Percentiles rank a stretch among this genome's conserved stretches.
Conservation (phyloP, 2,113 vertebrate genomes). For the Octodon degus region DNA sequence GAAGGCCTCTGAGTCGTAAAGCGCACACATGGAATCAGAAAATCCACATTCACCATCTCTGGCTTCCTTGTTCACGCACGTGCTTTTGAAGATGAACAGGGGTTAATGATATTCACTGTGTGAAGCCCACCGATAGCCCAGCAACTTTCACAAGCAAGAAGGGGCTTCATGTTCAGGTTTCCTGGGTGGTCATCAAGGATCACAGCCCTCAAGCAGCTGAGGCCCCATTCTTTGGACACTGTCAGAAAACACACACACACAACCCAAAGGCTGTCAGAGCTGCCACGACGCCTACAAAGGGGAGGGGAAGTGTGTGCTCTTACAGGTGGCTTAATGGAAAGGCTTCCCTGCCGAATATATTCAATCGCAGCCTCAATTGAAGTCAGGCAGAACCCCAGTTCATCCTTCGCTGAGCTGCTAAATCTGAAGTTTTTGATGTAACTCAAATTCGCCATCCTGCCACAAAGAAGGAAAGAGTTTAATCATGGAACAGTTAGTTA, state of each 20-base stretch:
- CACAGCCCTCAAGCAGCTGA: background rate
- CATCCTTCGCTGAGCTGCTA: conserved; percentile 94
- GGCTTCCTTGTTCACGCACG: background rate
- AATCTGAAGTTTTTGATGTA: conserved; percentile 98
- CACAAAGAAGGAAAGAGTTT: conserved; percentile 45
- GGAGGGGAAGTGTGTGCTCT: conserved; percentile 64
- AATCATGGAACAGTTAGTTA: background rate
- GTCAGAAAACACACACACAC: background rate
- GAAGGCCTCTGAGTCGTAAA: background rate
- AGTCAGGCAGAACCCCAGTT: conserved; percentile 96
- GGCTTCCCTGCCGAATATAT: conserved; percentile 94
- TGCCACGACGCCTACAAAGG: background rate
- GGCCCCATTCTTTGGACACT: background rate
- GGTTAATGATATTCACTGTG: background rate
- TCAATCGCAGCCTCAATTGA: conserved; percentile 95
- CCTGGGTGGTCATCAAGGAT: background rate
- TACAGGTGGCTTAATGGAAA: conserved; percentile 87
- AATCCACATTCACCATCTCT: background rate
- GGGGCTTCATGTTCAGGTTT: background rate
- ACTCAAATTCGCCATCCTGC: conserved; percentile 98
- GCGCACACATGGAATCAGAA: background rate
- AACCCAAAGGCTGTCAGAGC: background rate
- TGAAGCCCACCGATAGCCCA: background rate
- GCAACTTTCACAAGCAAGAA: background rate
- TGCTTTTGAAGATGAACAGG: background rate